Percentiles rank a stretch among this genome's conserved stretches.
These are phyloP conservation scores for Amphipoea lucens DNA, from an alignment of 2,888 invertebrate species.

Conservation along the genomic window DNA sequence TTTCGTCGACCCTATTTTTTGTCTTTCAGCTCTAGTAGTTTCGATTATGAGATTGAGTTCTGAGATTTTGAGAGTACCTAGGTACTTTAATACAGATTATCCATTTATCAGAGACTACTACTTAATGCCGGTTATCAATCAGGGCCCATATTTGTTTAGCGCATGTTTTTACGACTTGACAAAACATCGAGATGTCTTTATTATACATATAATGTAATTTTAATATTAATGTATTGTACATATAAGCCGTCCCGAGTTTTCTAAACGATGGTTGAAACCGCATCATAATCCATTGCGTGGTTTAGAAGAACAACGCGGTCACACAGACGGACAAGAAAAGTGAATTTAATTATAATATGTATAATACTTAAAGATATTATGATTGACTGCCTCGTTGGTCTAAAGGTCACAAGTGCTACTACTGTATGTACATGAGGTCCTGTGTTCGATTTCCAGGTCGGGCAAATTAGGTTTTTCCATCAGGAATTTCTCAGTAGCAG, in stretches of 20 bases:
- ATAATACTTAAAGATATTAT: background rate
- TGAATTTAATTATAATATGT: background rate
- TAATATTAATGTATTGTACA: background rate
- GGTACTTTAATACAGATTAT: background rate
- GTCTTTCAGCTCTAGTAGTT: slow-evolving; percentile 33
- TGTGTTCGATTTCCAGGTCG: no score
- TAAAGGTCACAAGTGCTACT: no score
- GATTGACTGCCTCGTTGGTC: no score
- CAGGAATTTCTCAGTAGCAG: no score
- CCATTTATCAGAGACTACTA: background rate
- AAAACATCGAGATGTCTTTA: background rate
- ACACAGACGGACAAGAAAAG: background rate
- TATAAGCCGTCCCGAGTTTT: background rate
- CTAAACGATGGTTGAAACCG: background rate
- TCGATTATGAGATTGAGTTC: slow-evolving; percentile 9
- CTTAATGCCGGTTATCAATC: no score
- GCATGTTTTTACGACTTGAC: background rate
- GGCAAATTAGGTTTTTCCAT: no score
- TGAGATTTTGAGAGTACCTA: slow-evolving; percentile 7
- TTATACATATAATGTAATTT: background rate
- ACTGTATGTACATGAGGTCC: no score
- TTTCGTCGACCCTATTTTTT: slow-evolving; percentile 42
- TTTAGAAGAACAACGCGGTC: background rate
- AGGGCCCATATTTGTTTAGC: background rate
- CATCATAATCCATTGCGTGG: background rate